These are phyloP conservation scores for Cettia cetti DNA, from an alignment of 2,113 vertebrate genomes.

Conservation along the genomic window DNA sequence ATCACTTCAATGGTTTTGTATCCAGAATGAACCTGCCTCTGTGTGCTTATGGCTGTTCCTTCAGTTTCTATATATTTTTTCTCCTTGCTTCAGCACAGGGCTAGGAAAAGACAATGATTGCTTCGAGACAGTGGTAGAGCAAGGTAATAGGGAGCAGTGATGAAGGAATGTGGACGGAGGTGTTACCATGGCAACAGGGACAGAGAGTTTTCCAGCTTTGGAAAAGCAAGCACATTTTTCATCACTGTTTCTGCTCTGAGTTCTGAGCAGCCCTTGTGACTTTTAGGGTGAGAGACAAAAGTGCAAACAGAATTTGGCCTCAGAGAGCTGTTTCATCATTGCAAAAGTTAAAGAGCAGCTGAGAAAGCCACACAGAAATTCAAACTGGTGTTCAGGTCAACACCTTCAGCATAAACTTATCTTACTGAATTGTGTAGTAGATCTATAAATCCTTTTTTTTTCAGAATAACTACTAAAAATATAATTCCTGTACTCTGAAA, in stretches of 20 bases:
- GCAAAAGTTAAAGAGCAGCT: not conserved
- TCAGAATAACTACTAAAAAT: not conserved
- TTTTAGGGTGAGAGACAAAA: not conserved
- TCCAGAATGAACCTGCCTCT: not conserved
- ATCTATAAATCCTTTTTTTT: not conserved
- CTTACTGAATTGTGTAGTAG: not conserved
- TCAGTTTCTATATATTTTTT: not conserved
- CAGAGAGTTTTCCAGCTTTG: not conserved
- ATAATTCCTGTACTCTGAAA: not conserved
- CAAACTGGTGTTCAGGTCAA: not conserved
- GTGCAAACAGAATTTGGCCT: not conserved
- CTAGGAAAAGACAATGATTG: not conserved
- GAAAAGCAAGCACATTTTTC: not conserved
- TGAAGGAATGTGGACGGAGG: not conserved
- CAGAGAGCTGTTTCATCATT: not conserved
- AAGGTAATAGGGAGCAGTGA: conserved; percentile 15
- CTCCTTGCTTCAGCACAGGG: not conserved
- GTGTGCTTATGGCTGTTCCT: not conserved
- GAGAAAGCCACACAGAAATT: not conserved
- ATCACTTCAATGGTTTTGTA: not conserved
- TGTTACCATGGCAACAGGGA: conserved; percentile 59
- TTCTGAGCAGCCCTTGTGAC: not conserved
- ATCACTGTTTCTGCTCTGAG: not conserved
- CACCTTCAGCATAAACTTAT: not conserved
- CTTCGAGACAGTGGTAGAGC: not conserved